Base-by-base conservation (phyloP, 2,888 invertebrate species). In the Aricia artaxerxes region DNA sequence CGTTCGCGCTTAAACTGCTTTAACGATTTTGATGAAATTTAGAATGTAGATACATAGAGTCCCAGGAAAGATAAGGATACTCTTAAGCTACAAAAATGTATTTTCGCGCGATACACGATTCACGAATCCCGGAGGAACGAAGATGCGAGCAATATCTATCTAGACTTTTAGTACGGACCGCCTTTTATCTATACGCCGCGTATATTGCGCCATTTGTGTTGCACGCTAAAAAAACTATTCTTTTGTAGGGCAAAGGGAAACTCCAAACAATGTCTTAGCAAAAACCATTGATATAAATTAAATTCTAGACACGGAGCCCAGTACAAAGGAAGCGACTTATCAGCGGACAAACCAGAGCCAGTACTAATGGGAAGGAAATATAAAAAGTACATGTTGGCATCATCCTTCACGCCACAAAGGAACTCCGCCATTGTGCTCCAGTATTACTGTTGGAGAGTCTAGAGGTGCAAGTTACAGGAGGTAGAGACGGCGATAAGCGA, bases 371-470 rank as follows among this genome's bases (percentile, higher is more conserved):
- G 78, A 82, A 81, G 79, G 81, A 78, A 82, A 81, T 81, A 81
- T 82, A 82, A 82, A 82, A 82, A 82, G 81, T 78, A 78, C 81
- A 86, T 86, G 85, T 83, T 83, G 83, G 83, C 84, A 83, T 82
- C 83, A 84, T 86, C 86, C 87, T 86, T 86, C 85, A 85, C 81
- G 81, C 85, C 84, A 88, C 88, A 88, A 89, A 88, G 88, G 85
- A 86, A 84, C 84, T 84, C 80, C 82, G 84, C 85, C 85, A 88
- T 89, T 89, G 88, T 89, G 87, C 87, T 88, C 85, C 84, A 89
- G 90, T 87, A 87, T 85, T 85, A 85, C 86, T 82, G 84, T 38
- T 82, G 84, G 83, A 82, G 82, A 82, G 69, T 38, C 82, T 82
- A 49, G 69, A 81, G 83, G 85, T 77, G 1, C 79, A 82, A 84